Conservation (phyloP, 2,888 invertebrate species). For the Chloroclystis v-ata region DNA sequence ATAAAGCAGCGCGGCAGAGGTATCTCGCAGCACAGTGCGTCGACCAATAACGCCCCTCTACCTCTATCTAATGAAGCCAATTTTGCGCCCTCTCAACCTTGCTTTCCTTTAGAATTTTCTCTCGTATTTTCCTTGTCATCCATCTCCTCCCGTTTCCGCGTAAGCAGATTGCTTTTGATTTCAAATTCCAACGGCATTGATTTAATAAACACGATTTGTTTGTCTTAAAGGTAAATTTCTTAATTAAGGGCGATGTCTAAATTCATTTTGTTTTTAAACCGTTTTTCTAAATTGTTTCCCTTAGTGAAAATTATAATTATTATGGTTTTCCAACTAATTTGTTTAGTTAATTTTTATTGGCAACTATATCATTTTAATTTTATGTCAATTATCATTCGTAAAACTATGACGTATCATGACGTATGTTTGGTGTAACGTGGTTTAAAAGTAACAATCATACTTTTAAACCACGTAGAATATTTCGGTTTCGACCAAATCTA, state of each 20-base stretch:
- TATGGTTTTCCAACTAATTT: no score
- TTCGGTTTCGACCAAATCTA: no score
- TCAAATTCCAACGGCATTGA: slow-evolving; percentile 65
- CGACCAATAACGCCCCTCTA: slow-evolving; percentile 43
- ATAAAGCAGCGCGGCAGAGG: slow-evolving; percentile 9
- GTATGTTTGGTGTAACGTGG: no score
- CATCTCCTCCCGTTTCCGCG: slow-evolving; percentile 68
- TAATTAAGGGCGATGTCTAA: not conserved
- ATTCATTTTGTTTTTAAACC: no score
- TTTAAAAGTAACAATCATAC: no score
- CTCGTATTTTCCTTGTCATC: slow-evolving; percentile 73
- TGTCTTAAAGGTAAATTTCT: slow-evolving; percentile 20
- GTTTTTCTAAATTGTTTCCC: no score
- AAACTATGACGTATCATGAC: no score
- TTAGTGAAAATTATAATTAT: no score
- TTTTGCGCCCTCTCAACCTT: slow-evolving; percentile 67
- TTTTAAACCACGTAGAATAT: no score
- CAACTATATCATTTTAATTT: no score
- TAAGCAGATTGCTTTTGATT: slow-evolving; percentile 74
- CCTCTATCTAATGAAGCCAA: slow-evolving; percentile 75
- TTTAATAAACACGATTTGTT: slow-evolving; percentile 55
- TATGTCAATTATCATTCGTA: no score
- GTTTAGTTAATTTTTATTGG: no score
- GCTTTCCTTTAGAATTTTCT: slow-evolving; percentile 72
- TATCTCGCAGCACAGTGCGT: slow-evolving; percentile 41